Evolutionary conservation across 2,113 vertebrate genomes (phyloP), one percentile per base, ranked within the genome.

Genomic region (Nettapus auritus): DNA sequence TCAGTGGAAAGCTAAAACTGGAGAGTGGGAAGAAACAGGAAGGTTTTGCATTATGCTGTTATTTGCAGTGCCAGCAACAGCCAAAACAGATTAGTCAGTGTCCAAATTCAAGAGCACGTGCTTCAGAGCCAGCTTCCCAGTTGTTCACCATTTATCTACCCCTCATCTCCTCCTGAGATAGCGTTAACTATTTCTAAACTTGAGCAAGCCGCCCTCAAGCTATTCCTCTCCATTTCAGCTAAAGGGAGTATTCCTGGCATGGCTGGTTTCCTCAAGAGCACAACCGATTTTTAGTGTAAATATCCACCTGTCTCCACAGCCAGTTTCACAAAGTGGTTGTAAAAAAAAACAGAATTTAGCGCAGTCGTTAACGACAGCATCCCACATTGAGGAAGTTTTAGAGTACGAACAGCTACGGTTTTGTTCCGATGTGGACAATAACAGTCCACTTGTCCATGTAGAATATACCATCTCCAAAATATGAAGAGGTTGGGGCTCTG

Each of bases 141-240:
- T 96, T 96, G 96, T 94, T 95, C 92, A 70, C 91, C 91, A 91
- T 93, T 96, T 96, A 94, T 96, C 94, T 94, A 93, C 76, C 85
- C 93, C 86, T 94, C 84, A 90, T 88, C 94, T 88, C 67, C 85
- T 95, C 89, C 66, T 78, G 88, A 86, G 82, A 91, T 79, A 76
- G 73, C 5, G 0, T 95, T 93, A 95, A 94, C 87, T 82, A 62
- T 96, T 95, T 89, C 92, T 62, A 94, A 94, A 74, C 82, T 76
- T 42, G 36, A 63, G 42, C 57, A 59, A 88, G 56, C 59, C 53
- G 92, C 77, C 52, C 78, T 68, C 82, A 70, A 79, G 77, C 63
- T 67, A 89, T 59, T 92, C 73, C 34, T 59, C 89, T 88, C 64
- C 7, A 7, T 82, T 74, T 86, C 88, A 88, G 46, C 20, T 70